Evolutionary conservation across 2,888 invertebrate genomes (phyloP).

Genomic region (Aphrophora alni): DNA sequence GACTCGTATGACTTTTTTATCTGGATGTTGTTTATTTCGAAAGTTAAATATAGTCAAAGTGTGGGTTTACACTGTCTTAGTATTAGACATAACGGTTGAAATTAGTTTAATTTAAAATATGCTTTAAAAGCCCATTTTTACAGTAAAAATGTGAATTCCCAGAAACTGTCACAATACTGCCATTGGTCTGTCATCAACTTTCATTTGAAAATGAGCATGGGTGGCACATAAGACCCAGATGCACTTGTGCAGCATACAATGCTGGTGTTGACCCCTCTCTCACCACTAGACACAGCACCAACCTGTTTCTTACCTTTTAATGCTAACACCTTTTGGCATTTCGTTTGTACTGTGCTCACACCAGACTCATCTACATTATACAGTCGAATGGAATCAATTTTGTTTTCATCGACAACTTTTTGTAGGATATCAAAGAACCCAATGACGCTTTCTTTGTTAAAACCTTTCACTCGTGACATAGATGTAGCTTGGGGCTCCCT

Average conservation of each 20-base stretch:
- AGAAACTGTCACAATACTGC: neutral
- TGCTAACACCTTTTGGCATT: neutral
- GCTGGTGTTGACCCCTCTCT: neutral
- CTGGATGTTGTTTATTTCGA: no score
- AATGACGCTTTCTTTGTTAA: constrained; percentile 10
- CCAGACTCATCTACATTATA: neutral
- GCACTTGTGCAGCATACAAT: constrained; percentile 10
- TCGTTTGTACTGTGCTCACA: neutral
- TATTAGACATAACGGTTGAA: no score
- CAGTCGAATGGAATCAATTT: neutral
- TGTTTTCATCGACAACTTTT: neutral
- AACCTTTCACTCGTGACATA: constrained; percentile 4
- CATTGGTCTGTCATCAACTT: neutral
- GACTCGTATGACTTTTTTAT: no score
- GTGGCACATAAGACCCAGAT: constrained; percentile 11
- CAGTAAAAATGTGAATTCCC: no score
- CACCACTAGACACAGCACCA: neutral
- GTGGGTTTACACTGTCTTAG: no score
- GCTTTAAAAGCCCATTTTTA: no score
- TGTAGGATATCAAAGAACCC: constrained; percentile 4
- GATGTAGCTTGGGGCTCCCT: constrained; percentile 26
- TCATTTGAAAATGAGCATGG: constrained; percentile 15
- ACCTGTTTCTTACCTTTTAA: neutral
- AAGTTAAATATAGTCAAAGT: no score
- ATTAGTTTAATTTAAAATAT: no score